phyloP scores from a whole-genome alignment of 2,888 invertebrate genomes.

The Microctonus brassicae region DNA sequence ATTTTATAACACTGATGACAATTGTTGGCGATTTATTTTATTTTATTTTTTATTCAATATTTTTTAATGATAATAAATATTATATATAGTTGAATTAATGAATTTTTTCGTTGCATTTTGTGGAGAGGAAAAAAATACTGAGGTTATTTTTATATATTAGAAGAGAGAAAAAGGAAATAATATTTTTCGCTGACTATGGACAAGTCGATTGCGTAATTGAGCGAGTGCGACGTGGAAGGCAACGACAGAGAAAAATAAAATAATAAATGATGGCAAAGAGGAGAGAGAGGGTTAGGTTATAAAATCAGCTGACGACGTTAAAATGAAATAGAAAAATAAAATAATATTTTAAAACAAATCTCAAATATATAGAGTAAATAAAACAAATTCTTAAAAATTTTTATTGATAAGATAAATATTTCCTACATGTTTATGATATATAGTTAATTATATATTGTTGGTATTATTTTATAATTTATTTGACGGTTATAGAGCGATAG shows the following conservation, averaged over 20 bases:
- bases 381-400: no score
- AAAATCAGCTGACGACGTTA: neutral
- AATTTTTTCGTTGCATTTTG: neutral
- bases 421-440: no score
- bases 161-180: neutral
- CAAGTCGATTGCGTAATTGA: constrained; percentile 9
- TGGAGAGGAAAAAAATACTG: neutral
- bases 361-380: neutral
- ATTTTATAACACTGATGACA: neutral
- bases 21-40: neutral
- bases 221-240: neutral
- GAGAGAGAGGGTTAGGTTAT: neutral
- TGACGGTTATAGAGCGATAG: constrained; percentile 17
- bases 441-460: no score
- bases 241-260: neutral
- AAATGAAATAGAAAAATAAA: neutral
- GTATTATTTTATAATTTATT: neutral
- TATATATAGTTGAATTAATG: neutral
- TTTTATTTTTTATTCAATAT: neutral
- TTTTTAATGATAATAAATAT: neutral
- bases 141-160: neutral
- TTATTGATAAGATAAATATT: no score
- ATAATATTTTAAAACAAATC: no score
- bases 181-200: constrained; percentile 1
- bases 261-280: neutral